These are phyloP conservation scores for Oscheius myriophilus DNA, from an alignment of 2,888 invertebrate genomes.

Conservation along the genomic window DNA sequence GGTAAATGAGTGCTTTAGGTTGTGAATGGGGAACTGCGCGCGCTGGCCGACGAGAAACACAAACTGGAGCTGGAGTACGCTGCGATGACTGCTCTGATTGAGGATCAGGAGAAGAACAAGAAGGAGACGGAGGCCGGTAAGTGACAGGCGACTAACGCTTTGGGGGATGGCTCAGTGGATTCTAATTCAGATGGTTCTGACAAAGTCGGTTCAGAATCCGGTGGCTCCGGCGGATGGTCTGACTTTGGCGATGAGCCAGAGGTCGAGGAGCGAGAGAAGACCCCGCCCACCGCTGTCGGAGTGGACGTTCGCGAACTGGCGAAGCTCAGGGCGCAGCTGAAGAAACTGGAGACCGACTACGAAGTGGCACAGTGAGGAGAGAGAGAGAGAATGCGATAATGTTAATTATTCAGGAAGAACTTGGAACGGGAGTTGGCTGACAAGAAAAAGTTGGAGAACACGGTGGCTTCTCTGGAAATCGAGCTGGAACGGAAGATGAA, in stretches of 20 bases:
- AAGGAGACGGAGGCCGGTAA: constrained; percentile 21
- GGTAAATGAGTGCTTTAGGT: neutral
- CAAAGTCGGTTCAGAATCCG: constrained; percentile 37
- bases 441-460: constrained; percentile 33
- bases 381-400: neutral
- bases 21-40: neutral
- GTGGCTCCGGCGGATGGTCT: constrained; percentile 54
- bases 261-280: constrained; percentile 39
- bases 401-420: constrained; percentile 26
- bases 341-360: constrained; percentile 36
- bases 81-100: neutral
- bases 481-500: constrained; percentile 33
- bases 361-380: constrained; percentile 32
- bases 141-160: constrained; percentile 4
- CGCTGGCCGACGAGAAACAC: constrained; percentile 15
- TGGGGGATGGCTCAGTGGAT: neutral
- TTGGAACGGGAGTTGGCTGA: constrained; percentile 36
- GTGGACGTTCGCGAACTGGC: constrained; percentile 34
- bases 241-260: constrained; percentile 42
- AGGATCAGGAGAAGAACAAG: constrained; percentile 6
- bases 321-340: constrained; percentile 31
- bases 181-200: neutral
- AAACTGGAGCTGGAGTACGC: constrained; percentile 6
- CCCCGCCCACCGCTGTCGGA: constrained; percentile 18
- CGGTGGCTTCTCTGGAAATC: constrained; percentile 28